Evolutionary conservation across 2,113 vertebrate genomes (phyloP).

Genomic region (Paraplagusia blochii): DNA sequence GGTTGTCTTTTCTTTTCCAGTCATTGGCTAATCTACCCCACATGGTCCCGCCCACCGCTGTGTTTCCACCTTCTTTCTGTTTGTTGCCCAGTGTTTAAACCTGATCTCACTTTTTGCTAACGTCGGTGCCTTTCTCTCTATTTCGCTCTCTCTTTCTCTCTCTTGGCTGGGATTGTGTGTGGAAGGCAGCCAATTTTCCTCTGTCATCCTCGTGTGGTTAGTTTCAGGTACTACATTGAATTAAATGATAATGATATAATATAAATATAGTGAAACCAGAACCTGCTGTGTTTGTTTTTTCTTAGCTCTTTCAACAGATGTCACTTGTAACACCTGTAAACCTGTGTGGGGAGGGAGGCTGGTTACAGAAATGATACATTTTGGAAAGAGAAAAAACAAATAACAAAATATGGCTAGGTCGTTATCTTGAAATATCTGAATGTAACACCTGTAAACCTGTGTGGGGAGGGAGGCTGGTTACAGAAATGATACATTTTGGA

Average conservation of each 20-base stretch:
- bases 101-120: too few relatives aligned
- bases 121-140: slow-evolving; percentile 70
- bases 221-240: slow-evolving; percentile 81
- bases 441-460: too few relatives aligned
- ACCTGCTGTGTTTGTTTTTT: not conserved
- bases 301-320: too few relatives aligned
- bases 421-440: too few relatives aligned
- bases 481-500: too few relatives aligned
- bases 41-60: slow-evolving; percentile 1
- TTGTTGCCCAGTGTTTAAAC: too few relatives aligned
- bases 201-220: slow-evolving; percentile 74
- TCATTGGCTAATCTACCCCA: slow-evolving; percentile 21
- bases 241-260: slow-evolving; percentile 78
- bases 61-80: not conserved
- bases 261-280: slow-evolving; percentile 79
- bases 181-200: slow-evolving; percentile 56
- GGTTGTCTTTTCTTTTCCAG: slow-evolving; percentile 15
- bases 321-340: too few relatives aligned
- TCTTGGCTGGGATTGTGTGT: slow-evolving; percentile 75
- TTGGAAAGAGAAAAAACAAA: too few relatives aligned
- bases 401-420: too few relatives aligned
- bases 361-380: too few relatives aligned
- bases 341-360: too few relatives aligned
- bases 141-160: slow-evolving; percentile 65
- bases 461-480: too few relatives aligned